Conservation (phyloP, 2,888 invertebrate species). For the Eurytoma adleriae region DNA sequence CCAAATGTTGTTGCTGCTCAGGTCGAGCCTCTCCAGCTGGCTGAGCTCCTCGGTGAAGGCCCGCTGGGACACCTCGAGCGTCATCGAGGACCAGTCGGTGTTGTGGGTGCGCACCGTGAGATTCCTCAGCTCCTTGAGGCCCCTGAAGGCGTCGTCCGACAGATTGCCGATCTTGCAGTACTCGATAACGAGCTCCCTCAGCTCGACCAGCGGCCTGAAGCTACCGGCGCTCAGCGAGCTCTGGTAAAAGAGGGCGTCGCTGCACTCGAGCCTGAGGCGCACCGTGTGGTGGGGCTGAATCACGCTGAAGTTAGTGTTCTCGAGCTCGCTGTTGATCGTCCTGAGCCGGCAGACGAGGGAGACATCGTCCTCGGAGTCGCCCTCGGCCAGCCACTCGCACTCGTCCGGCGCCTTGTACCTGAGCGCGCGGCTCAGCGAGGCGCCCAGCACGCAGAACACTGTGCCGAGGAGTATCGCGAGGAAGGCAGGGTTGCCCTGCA, state of each 20-base stretch:
- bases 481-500: slow-evolving; percentile 78
- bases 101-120: slow-evolving; percentile 90
- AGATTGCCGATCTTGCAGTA: slow-evolving; percentile 90
- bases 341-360: slow-evolving; percentile 85
- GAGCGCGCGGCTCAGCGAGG: slow-evolving; percentile 80
- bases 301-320: slow-evolving; percentile 89
- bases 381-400: slow-evolving; percentile 87
- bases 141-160: slow-evolving; percentile 89
- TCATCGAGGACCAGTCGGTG: slow-evolving; percentile 90
- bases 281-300: slow-evolving; percentile 90
- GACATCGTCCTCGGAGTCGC: slow-evolving; percentile 81
- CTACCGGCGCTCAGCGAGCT: slow-evolving; percentile 87
- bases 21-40: slow-evolving; percentile 84
- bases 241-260: slow-evolving; percentile 88
- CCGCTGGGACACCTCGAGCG: slow-evolving; percentile 85
- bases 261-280: slow-evolving; percentile 86
- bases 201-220: slow-evolving; percentile 85
- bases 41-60: slow-evolving; percentile 86
- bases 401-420: slow-evolving; percentile 89
- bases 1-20: slow-evolving; percentile 89
- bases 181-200: slow-evolving; percentile 87
- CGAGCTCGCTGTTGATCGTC: slow-evolving; percentile 88
- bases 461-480: slow-evolving; percentile 80
- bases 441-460: slow-evolving; percentile 80
- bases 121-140: slow-evolving; percentile 86